phyloP scores from a whole-genome alignment of 2,797 vertebrate species.

The Euphonia xanthogaster region DNA sequence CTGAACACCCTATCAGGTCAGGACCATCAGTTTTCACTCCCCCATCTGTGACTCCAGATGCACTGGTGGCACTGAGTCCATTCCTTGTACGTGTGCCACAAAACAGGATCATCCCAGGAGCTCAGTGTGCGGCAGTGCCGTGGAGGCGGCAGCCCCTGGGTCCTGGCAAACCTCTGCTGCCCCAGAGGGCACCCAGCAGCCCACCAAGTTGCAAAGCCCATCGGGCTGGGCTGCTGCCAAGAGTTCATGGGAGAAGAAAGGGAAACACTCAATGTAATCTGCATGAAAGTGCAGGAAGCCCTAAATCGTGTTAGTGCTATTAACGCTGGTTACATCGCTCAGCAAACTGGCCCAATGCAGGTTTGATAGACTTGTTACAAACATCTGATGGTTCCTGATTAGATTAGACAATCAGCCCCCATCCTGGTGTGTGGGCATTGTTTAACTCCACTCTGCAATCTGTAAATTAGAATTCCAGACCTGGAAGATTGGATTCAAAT shows the following conservation, averaged over 20 bases:
- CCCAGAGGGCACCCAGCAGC: not conserved
- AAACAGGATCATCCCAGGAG: not conserved
- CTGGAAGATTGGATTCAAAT: constrained; percentile 73
- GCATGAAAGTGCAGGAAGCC: constrained; percentile 20
- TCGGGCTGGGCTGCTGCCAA: constrained; percentile 28
- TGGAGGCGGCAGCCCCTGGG: not conserved
- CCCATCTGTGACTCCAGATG: not conserved
- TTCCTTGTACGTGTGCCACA: not conserved
- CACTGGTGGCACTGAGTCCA: rapidly evolving
- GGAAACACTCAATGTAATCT: constrained; percentile 38
- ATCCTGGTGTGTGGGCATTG: constrained; percentile 9
- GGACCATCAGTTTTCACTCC: not conserved
- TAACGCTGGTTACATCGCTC: constrained; percentile 25
- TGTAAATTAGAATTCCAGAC: constrained; percentile 73
- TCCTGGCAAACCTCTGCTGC: not conserved
- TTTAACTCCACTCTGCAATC: constrained; percentile 59
- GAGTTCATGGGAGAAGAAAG: constrained; percentile 11
- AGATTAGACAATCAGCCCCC: constrained; percentile 67
- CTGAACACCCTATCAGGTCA: not conserved
- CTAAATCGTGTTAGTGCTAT: constrained; percentile 31
- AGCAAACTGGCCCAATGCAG: constrained; percentile 23
- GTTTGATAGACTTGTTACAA: constrained; percentile 65
- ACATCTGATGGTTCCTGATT: constrained; percentile 67
- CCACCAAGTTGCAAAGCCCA: not conserved
- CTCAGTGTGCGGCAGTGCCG: rapidly evolving